Conservation (phyloP, 37 sponge, comb jelly and placozoan genomes). For the Geodia barretti region DNA sequence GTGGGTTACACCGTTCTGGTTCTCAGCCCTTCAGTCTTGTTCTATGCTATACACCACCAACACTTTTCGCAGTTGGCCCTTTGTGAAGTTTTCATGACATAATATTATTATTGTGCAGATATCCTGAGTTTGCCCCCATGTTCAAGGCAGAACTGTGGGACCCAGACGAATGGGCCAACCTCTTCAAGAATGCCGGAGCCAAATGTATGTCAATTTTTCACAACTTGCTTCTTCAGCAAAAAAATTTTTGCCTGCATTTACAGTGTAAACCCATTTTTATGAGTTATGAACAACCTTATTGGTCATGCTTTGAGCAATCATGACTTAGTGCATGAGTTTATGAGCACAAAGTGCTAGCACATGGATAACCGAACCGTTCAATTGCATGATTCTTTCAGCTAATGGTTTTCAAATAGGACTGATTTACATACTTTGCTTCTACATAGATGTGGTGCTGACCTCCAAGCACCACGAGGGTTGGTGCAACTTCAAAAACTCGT, state of each 20-base stretch:
- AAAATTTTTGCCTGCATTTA: background rate
- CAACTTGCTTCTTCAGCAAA: background rate
- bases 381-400: too few relatives aligned
- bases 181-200: slow-evolving; percentile 84
- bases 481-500: slow-evolving; percentile 67
- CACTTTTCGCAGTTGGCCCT: background rate
- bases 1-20: too few relatives aligned
- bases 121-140: slow-evolving; percentile 86
- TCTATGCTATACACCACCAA: background rate
- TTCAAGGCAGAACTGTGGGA: slow-evolving; percentile 79
- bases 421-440: background rate
- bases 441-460: slow-evolving; percentile 76
- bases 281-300: too few relatives aligned
- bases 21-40: too few relatives aligned
- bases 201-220: slow-evolving; percentile 51
- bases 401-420: too few relatives aligned
- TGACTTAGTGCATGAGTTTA: background rate
- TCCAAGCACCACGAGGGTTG: slow-evolving; percentile 90
- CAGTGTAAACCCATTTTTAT: too few relatives aligned
- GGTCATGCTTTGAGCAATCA: too few relatives aligned
- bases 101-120: slow-evolving; percentile 30
- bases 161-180: slow-evolving; percentile 75
- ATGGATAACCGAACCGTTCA: too few relatives aligned
- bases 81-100: background rate
- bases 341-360: background rate